Conservation (phyloP, 2,113 vertebrate species). For the Turnix velox region DNA sequence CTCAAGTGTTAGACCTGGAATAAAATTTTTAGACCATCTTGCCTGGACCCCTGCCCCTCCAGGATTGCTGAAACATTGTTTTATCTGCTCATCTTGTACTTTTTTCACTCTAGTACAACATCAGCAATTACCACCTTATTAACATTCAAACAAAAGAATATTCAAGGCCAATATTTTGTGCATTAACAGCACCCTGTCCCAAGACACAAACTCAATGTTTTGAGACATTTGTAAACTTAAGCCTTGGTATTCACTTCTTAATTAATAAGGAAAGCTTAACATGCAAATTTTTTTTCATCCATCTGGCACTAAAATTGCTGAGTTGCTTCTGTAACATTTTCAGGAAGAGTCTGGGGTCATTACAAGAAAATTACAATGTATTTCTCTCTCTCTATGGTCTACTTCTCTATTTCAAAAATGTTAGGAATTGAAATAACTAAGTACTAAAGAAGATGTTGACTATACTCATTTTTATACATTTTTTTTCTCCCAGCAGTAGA, state of each 20-base stretch:
- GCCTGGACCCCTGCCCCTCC: background rate
- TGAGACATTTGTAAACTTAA: conserved; percentile 58
- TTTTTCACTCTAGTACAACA: background rate
- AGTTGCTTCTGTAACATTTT: conserved; percentile 66
- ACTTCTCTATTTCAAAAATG: conserved; percentile 48
- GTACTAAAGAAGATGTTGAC: background rate
- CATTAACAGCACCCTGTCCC: background rate
- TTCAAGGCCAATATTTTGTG: background rate
- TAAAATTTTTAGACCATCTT: background rate
- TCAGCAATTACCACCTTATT: conserved; percentile 13
- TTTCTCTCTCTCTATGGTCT: conserved; percentile 50
- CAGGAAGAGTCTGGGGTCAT: conserved; percentile 62
- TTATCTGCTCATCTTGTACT: background rate
- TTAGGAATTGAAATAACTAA: conserved; percentile 11
- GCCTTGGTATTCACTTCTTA: conserved; percentile 62
- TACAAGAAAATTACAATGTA: conserved; percentile 57
- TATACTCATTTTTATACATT: background rate
- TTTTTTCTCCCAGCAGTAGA: background rate
- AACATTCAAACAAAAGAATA: conserved; percentile 5
- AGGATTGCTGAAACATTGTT: background rate
- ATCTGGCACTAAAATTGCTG: conserved; percentile 71
- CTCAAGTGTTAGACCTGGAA: background rate
- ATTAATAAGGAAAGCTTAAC: conserved; percentile 76
- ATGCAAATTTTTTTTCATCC: conserved; percentile 34
- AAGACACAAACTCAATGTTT: conserved; percentile 3